Conservation (phyloP, 2,888 invertebrate genomes). For the Epinotia demarniana region DNA sequence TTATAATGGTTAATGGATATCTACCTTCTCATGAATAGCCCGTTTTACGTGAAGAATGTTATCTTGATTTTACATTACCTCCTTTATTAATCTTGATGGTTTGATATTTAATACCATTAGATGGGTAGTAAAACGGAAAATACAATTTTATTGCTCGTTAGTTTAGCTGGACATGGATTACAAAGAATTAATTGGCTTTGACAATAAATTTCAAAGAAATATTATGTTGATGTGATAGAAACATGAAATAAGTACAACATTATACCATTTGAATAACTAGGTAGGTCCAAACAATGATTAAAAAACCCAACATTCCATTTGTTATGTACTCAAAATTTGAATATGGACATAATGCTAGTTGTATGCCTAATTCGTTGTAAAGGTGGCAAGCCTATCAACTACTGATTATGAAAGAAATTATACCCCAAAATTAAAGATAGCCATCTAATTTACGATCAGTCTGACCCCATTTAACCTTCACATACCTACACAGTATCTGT, state of each 20-base stretch:
- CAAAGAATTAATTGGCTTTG: too few relatives aligned
- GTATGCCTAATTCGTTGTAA: background rate
- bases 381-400: background rate
- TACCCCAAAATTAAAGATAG: slow-evolving; percentile 28
- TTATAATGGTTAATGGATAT: slow-evolving; percentile 7
- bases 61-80: slow-evolving; percentile 24
- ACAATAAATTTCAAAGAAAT: too few relatives aligned
- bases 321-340: background rate
- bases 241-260: too few relatives aligned
- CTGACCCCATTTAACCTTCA: slow-evolving; percentile 50
- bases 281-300: too few relatives aligned
- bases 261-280: too few relatives aligned
- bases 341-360: background rate
- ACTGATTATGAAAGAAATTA: slow-evolving; percentile 32
- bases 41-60: background rate
- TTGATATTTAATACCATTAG: too few relatives aligned
- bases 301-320: background rate
- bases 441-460: slow-evolving; percentile 38
- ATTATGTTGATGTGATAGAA: too few relatives aligned
- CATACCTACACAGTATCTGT: slow-evolving; percentile 26
- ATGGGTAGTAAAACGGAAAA: too few relatives aligned
- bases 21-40: background rate
- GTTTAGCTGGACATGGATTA: too few relatives aligned
- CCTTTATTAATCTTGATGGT: too few relatives aligned
- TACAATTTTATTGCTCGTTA: too few relatives aligned